These are phyloP conservation scores for Halotydeus destructor DNA, from an alignment of 1,140 invertebrate genomes.

Conservation along the genomic window DNA sequence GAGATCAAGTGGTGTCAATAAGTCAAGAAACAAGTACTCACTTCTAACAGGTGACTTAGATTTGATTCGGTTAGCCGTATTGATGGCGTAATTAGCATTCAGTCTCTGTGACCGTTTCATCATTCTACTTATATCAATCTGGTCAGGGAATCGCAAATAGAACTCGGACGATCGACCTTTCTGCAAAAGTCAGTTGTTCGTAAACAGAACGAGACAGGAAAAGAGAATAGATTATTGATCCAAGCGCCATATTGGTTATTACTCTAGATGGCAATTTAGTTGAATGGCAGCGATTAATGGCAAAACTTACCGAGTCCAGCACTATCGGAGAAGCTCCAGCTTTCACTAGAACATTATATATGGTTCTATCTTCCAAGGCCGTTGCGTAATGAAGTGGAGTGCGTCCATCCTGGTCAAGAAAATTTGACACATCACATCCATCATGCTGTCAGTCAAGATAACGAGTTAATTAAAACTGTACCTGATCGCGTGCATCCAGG, in stretches of 20 bases:
- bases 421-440: no score
- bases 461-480: conserved; percentile 10
- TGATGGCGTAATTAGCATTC: conserved; percentile 19
- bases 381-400: conserved; percentile 59
- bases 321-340: conserved; percentile 41
- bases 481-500: conserved; percentile 17
- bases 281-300: no score
- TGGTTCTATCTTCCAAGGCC: conserved; percentile 36
- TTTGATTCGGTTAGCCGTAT: conserved; percentile 17
- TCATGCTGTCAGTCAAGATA: no score
- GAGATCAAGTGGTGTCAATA: no score
- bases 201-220: conserved; percentile 4
- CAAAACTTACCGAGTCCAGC: conserved; percentile 32
- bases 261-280: not conserved
- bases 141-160: conserved; percentile 35
- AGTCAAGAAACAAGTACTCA: no score
- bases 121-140: conserved; percentile 19
- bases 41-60: conserved; percentile 14
- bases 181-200: conserved; percentile 14
- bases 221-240: not conserved
- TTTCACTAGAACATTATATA: conserved; percentile 39
- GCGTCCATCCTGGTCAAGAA: conserved; percentile 37
- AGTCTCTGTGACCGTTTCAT: conserved; percentile 18
- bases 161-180: conserved; percentile 42
- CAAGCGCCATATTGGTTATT: not conserved